phyloP scores from a whole-genome alignment of 30 jellyfish, hydroid and myxozoan species.

The Cassiopea xamachana region DNA sequence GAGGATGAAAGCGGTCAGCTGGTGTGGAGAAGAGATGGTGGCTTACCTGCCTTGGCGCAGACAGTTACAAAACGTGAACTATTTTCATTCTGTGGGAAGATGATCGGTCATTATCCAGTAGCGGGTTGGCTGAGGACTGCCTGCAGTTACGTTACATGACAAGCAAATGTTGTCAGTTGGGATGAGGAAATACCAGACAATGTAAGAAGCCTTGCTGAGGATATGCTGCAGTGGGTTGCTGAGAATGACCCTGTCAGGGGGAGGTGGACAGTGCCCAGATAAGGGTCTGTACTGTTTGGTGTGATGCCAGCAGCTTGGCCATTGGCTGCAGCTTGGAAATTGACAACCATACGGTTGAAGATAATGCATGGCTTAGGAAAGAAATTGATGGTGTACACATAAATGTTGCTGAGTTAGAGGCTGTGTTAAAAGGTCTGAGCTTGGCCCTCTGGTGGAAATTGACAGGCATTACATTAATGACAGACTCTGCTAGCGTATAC shows the following conservation, averaged over 20 bases:
- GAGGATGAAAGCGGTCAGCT: neutral
- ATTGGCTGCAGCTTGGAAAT: neutral
- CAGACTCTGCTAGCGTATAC: conserved; percentile 25
- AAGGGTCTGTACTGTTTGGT: neutral
- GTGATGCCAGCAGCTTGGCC: neutral
- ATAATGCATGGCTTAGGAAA: conserved; percentile 31
- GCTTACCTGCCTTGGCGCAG: conserved; percentile 15
- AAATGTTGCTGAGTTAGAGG: conserved; percentile 46
- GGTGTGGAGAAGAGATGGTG: conserved; percentile 26
- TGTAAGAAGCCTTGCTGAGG: conserved; percentile 8
- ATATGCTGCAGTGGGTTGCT: neutral
- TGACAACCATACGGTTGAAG: conserved; percentile 9
- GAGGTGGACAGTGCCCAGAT: neutral
- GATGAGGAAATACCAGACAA: conserved; percentile 14
- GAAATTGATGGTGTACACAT: conserved; percentile 9
- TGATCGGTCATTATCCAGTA: conserved; percentile 64
- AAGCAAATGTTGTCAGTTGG: neutral
- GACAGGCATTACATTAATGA: neutral
- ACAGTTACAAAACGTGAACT: conserved; percentile 21
- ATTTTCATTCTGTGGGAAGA: conserved; percentile 13
- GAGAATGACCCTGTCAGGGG: conserved; percentile 38
- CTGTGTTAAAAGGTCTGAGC: conserved; percentile 16
- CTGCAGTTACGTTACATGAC: conserved; percentile 42
- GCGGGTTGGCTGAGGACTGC: conserved; percentile 51
- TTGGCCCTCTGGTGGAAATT: conserved; percentile 30